Conservation (phyloP, 2,888 invertebrate genomes). For the Tipula lateralis region DNA sequence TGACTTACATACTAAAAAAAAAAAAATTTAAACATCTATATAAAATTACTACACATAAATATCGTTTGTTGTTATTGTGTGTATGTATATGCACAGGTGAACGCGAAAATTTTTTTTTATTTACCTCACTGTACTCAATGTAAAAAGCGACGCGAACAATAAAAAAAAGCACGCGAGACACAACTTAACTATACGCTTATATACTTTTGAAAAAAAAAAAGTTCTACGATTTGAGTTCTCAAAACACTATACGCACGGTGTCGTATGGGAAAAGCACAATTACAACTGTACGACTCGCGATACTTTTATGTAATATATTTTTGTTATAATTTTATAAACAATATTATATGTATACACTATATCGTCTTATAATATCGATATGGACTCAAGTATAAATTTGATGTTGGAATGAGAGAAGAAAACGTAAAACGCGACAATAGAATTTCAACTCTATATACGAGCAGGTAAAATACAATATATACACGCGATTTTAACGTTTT, state of each 20-base stretch:
- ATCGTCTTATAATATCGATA: background rate
- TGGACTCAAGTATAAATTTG: background rate
- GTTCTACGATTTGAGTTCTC: background rate
- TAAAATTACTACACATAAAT: background rate
- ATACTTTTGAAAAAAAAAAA: too few species aligned
- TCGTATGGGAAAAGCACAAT: background rate
- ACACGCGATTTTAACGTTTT: background rate
- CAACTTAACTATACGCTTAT: background rate
- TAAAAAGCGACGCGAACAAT: background rate
- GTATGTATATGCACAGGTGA: slow-evolving; percentile 26
- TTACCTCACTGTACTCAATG: background rate
- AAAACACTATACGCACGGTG: background rate
- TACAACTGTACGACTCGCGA: background rate
- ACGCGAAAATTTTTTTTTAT: background rate
- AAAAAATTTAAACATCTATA: background rate
- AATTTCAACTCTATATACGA: background rate
- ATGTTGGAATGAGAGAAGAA: background rate
- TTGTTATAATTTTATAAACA: background rate
- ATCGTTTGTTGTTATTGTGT: background rate
- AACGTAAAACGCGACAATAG: background rate
- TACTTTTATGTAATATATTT: background rate
- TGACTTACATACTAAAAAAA: slow-evolving; percentile 27
- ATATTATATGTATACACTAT: background rate
- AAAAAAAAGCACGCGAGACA: background rate
- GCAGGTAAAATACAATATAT: background rate